Base-by-base conservation (phyloP, 2,888 invertebrate species). In the Dendrolimus pini region DNA sequence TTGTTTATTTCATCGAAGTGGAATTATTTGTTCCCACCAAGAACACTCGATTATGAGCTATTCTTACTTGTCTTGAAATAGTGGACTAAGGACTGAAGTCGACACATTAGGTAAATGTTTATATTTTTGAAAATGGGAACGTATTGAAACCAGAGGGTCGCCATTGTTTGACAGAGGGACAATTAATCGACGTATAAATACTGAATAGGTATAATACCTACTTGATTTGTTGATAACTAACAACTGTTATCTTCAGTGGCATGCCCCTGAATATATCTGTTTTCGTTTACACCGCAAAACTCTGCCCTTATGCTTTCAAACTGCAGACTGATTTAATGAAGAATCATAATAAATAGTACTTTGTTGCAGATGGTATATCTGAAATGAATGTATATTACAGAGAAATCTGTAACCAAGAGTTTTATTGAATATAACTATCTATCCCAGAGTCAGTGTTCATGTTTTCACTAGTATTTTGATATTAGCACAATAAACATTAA, bases 1-100 rank as follows among this genome's bases (percentile, higher is more conserved):
- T 91, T 91, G 90, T 91, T 91, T 90, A 88, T 89, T 88, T 82
- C 82, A 82, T 78, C 83, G 74, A 75, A 86, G 85, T 83, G 83
- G 80, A 83, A 77, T 79, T 61, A 82, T 82, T 84, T 80, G 78
- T 83, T 85, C 80, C 80, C 78, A 74, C 71, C 72, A 73, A 74
- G 74, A 82, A 78, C 79, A 84, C 74, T 78, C 75, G 82, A 89
- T 84, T 90, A 89, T 90, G 89, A 83, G 78, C 85, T 82, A 86
- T 80, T 76, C 75, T 77, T 82, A 82, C 73, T 74, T 75, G 75
- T 80, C 77, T 72, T 87, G 76, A 85, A 84, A 82, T 84, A 85
- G 85, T 87, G 80, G 79, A 82, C 77, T 78, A 83, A 83, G 82
- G 83, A 83, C 82, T 82, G 83, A 80, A 80, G 80, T 83, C 80